Evolutionary conservation across 2,797 vertebrate species (phyloP), one percentile per base, ranked within the genome.

Genomic region (Tinamus major): DNA sequence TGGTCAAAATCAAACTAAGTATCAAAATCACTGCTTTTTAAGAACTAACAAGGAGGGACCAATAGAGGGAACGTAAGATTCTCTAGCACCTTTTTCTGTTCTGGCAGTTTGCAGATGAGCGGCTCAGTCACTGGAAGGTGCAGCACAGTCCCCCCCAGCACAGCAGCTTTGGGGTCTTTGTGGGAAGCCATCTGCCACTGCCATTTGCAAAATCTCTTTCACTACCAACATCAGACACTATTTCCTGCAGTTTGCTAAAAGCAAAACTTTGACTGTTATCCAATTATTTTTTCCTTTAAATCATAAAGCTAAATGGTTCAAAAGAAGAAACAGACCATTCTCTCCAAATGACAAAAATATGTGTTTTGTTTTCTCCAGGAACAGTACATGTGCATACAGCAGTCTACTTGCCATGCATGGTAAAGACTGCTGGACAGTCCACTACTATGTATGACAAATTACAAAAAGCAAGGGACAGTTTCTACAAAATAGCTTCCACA

Each of bases 151-250:
- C 82, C 78, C 77, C 89, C 79, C 87, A 67, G 85, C 77, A 81
- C 1, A 15, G 56, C 87, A 76, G 55, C 85, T 93, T 79, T 81
- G 70, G 89, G 94, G 93, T 67, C 92, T 94, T 94, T 94, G 90
- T 85, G 77, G 59, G 35, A 76, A 94, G 75, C 92, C 95, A 95
- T 95, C 96, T 95, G 95, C 70, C 90, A 74, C 87, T 53, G 63
- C 72, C 72, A 77, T 89, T 95, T 93, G 79, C 89, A 91, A 89
- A 91, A 80, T 67, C 87, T 89, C 89, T 93, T 91, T 94, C 39
- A 61, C 86, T 59, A 89, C 31, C 67, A 79, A 24, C 79, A 94
- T 95, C 92, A 95, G 87, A 95, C 46, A 93, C 11, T 17, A 80
- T 44, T 79, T 87, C 92, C 95, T 74, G 77, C 84, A 89, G 93